These are phyloP conservation scores for Megalopta genalis DNA, from an alignment of 1,140 invertebrate genomes.

Conservation along the genomic window DNA sequence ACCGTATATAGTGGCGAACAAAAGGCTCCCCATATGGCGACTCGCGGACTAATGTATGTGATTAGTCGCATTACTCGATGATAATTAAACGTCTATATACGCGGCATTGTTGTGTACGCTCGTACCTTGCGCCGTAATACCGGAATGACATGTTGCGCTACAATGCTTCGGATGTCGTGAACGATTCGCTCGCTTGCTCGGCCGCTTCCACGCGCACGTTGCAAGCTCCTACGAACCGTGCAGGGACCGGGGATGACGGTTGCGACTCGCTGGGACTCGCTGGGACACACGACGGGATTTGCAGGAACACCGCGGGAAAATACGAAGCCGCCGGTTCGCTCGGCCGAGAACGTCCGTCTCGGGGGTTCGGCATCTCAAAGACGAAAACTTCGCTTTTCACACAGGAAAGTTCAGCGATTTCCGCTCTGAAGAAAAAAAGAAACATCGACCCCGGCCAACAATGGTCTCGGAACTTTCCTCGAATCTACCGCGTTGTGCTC, in stretches of 20 bases:
- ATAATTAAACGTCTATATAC: constrained; percentile 80
- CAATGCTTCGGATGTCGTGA: constrained; percentile 78
- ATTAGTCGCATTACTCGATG: constrained; percentile 80
- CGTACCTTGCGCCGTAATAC: constrained; percentile 75
- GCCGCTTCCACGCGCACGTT: constrained; percentile 50
- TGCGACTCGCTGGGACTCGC: too few relatives aligned
- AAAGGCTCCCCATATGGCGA: constrained; percentile 77
- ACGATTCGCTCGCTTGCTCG: constrained; percentile 62
- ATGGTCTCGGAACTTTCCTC: constrained; percentile 19
- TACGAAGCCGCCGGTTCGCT: constrained; percentile 15
- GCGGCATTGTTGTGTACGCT: constrained; percentile 76
- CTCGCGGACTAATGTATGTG: constrained; percentile 78
- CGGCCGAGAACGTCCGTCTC: too few relatives aligned
- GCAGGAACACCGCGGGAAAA: constrained; percentile 27
- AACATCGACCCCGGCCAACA: background rate
- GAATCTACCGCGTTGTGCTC: too few relatives aligned
- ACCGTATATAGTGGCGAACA: constrained; percentile 63
- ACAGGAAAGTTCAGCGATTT: background rate
- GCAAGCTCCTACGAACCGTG: constrained; percentile 28
- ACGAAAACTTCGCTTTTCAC: background rate
- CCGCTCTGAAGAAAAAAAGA: background rate
- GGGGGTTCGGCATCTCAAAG: too few relatives aligned
- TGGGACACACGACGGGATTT: background rate
- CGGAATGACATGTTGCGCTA: constrained; percentile 79
- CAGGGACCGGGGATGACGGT: background rate